These are phyloP conservation scores for Erebia epiphron DNA, from an alignment of 2,888 invertebrate genomes.

Conservation along the genomic window DNA sequence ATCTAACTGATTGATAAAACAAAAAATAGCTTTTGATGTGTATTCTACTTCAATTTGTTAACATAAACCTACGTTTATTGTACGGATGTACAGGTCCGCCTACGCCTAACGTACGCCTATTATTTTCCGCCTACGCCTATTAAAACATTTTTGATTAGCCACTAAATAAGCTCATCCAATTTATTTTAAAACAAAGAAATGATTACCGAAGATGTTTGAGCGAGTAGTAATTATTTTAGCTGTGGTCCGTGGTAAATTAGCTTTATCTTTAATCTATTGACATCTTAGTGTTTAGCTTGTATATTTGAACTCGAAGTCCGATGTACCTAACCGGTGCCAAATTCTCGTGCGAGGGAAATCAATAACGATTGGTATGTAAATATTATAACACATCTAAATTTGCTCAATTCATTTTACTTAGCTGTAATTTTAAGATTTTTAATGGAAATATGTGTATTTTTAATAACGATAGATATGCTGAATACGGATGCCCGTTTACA, in stretches of 20 bases:
- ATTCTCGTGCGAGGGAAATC: conserved; percentile 41
- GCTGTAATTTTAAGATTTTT: conserved; percentile 15
- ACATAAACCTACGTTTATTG: no score
- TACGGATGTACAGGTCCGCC: no score
- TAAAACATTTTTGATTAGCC: no score
- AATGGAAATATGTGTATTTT: not conserved
- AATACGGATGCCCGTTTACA: no score
- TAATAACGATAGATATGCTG: not conserved
- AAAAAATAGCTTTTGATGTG: no score
- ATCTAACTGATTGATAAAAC: no score
- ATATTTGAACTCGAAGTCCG: conserved; percentile 60
- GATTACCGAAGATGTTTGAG: no score
- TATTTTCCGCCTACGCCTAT: no score
- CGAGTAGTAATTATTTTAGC: not conserved
- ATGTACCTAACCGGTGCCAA: conserved; percentile 79
- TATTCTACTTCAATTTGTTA: no score
- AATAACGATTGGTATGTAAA: conserved; percentile 53
- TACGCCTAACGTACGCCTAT: no score
- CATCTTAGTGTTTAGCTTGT: conserved; percentile 43
- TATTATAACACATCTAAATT: conserved; percentile 55
- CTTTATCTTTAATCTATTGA: conserved; percentile 2
- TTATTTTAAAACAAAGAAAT: no score
- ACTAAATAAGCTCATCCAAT: no score
- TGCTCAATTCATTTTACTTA: conserved; percentile 56
- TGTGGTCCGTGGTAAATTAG: conserved; percentile 9